Evolutionary conservation across 2,888 invertebrate species (phyloP).

Genomic region (Mythimna impura): DNA sequence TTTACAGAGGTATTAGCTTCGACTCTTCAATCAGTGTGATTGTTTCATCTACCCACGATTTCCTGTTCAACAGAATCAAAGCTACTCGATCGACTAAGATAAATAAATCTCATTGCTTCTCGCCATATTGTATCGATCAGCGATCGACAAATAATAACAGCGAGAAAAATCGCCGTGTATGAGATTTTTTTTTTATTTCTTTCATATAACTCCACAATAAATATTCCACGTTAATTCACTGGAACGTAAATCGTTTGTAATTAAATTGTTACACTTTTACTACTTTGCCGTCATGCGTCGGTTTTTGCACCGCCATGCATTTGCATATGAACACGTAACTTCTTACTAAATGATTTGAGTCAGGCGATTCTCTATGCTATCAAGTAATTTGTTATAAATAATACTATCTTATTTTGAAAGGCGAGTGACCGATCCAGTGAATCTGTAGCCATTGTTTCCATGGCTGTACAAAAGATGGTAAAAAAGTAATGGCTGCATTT

Average conservation of each 20-base stretch:
- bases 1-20: conserved; percentile 9
- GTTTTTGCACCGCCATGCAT: conserved; percentile 69
- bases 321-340: conserved; percentile 79
- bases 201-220: conserved; percentile 52
- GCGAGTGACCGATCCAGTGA: conserved; percentile 39
- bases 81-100: background rate
- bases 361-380: conserved; percentile 36
- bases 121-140: conserved; percentile 32
- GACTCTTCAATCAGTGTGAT: conserved; percentile 20
- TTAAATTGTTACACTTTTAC: conserved; percentile 86
- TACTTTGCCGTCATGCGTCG: conserved; percentile 69
- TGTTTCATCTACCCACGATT: conserved; percentile 13
- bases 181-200: conserved; percentile 42
- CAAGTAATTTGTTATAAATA: conserved; percentile 28
- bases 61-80: conserved; percentile 17
- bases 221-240: conserved; percentile 69
- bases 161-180: conserved; percentile 33
- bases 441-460: conserved; percentile 43
- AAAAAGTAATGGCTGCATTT: conserved; percentile 45
- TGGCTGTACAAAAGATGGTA: conserved; percentile 27
- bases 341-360: conserved; percentile 50
- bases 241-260: conserved; percentile 72
- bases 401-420: conserved; percentile 52
- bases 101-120: conserved; percentile 17
- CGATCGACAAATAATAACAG: conserved; percentile 26